Evolutionary conservation across 2,888 invertebrate genomes (phyloP), one percentile per base, ranked within the genome.

Genomic region (Lottia scabra): DNA sequence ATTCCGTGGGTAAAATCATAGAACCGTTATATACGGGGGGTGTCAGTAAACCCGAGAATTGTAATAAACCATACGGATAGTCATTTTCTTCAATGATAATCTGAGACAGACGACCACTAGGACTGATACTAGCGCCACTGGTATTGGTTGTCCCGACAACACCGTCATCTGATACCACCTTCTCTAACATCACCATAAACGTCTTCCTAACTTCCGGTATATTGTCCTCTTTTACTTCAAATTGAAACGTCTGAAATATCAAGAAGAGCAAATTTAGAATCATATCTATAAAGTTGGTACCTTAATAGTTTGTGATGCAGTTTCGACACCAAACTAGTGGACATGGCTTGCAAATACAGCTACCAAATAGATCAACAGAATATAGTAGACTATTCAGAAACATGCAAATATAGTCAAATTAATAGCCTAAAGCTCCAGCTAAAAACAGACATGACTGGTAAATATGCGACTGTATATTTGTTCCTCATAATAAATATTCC

Each of bases 111-210:
- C 76, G 71, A 12, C 67, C 70, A 5, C 63, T 30, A 15, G 75
- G 77, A 68, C 86, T 81, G 16, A 89, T 83, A 72, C 86, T 87
- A 62, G 88, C 88, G 8, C 89, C 89, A 77, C 88, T 88, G 2
- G 81, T 83, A 71, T 84, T 79, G n/a, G 89, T 88, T 23, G 82
- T 80, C n/a, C 87, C 87, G 5, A 77, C 65, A 13, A 76, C 30
- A 2, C 85, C 85, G 75, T 87, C 87, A 43, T 77, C 80, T 6
- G 87, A 80, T 5, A 78, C 66, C 0, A 79, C 85, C 10, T 76
- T 72, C 6, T 75, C 71, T 45, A 88, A 78, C 16, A 75, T 67
- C n/a, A 89, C 77, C n/a, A 79, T 76, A 77, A 84, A 87, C 16
- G 73, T 68, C 72, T 88, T 87, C 44, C 74, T 73, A 2, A 83